Base-by-base conservation (phyloP, 1,140 invertebrate genomes). In the Pygmarrhopalites habei region DNA sequence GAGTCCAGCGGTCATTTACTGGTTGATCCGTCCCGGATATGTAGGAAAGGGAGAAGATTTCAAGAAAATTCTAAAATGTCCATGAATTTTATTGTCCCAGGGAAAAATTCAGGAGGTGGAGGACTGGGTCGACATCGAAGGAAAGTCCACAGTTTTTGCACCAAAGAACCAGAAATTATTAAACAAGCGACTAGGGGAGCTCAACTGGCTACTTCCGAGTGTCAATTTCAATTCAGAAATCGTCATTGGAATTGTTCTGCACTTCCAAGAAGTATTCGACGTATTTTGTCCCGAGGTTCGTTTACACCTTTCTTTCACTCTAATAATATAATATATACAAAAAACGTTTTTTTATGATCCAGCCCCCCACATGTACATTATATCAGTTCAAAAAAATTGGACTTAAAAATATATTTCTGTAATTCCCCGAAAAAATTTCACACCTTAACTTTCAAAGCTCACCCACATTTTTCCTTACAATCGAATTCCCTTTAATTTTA, bases 231-330 rank as follows among this genome's bases (percentile, higher is more conserved):
- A 77, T 91, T 92, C 75, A 81, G 85, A 30, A 83, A 87, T 73
- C 80, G 88, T 53, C 79, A 85, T 68, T 92, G 89, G 89, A 92
- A 92, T 75, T 91, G 89, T 73, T 89, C 88, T 14, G 85, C 85
- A 1, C 79, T 84, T 35, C 82, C 83, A 66, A 81, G 84, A 62
- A 89, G 87, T 62, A 84, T 92, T 73, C 83, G 84, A 72, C 90
- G 88, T 76, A 87, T 92, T 70, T 78, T 92, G 59, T 77, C 86
- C 72, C 83, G 84, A 80, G 90, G 89, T 89, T 76, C 5, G 32
- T 35, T 35, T n/a, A n/a, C n/a, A n/a, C n/a, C n/a, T n/a, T n/a
- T n/a, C n/a, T n/a, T n/a, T n/a, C n/a, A n/a, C n/a, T n/a, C n/a
- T n/a, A n/a, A n/a, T n/a, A n/a, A n/a, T n/a, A n/a, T n/a, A n/a